A percentile compares a stretch with the other conserved stretches of the same genome.
phyloP scores from a whole-genome alignment of 2,888 invertebrate genomes.

The Temnothorax ravouxi region DNA sequence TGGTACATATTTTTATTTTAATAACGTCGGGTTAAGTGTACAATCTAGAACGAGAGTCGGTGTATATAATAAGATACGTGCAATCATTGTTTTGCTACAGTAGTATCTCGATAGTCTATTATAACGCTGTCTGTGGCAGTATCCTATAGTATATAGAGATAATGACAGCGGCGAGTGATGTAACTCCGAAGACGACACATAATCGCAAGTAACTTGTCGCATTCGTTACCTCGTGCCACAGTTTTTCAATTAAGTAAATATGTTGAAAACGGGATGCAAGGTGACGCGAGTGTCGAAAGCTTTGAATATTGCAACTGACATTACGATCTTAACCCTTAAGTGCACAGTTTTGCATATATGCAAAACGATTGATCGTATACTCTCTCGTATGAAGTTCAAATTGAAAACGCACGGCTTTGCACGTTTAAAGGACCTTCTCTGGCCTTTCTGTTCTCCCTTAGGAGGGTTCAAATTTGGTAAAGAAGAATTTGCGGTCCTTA shows the following conservation, averaged over 20 bases:
- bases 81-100: background rate
- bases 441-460: too few relatives aligned
- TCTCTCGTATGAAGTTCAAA: too few relatives aligned
- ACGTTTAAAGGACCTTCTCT: too few relatives aligned
- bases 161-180: constrained; percentile 21
- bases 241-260: background rate
- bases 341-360: too few relatives aligned
- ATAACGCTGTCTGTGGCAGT: background rate
- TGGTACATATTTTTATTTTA: background rate
- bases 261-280: background rate
- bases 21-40: background rate
- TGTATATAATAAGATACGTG: background rate
- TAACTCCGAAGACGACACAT: constrained; percentile 14
- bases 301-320: background rate
- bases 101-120: background rate
- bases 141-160: constrained; percentile 1
- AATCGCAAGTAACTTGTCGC: background rate
- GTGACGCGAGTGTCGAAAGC: background rate
- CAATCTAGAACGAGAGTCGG: background rate
- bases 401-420: too few relatives aligned
- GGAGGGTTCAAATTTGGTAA: too few relatives aligned
- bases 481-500: too few relatives aligned
- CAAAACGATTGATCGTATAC: too few relatives aligned
- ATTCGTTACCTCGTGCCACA: background rate
- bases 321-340: background rate